Percentiles rank a stretch among this genome's conserved stretches.
These are phyloP conservation scores for Brachionus plicatilis DNA, from an alignment of 1,140 invertebrate species.

Conservation along the genomic window DNA sequence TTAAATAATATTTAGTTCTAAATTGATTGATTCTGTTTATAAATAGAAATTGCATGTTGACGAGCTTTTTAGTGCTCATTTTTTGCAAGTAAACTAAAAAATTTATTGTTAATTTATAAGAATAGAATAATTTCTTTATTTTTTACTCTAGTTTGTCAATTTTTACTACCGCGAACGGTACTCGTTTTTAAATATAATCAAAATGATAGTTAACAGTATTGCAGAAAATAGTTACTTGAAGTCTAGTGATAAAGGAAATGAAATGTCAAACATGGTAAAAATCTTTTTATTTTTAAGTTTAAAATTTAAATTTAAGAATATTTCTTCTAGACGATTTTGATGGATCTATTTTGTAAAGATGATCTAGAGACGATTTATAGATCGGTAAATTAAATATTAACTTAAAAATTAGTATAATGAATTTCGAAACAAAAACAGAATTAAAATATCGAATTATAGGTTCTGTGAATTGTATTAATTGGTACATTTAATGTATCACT, in stretches of 20 bases:
- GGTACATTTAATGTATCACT: no score
- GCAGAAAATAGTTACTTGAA: not conserved
- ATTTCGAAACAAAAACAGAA: no score
- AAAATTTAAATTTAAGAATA: not conserved
- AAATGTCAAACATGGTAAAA: not conserved
- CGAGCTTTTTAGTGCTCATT: constrained; percentile 31
- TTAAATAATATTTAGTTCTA: not conserved
- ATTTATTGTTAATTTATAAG: not conserved
- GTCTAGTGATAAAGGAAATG: not conserved
- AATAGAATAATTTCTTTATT: not conserved
- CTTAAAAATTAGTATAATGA: no score
- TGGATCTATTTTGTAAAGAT: not conserved
- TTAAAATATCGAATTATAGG: no score
- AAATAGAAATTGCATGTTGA: constrained; percentile 28
- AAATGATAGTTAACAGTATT: not conserved
- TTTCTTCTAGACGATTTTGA: not conserved
- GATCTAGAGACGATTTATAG: not conserved
- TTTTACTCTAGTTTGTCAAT: constrained; percentile 1
- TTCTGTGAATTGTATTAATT: no score
- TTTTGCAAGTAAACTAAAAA: not conserved
- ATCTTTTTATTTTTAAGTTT: not conserved
- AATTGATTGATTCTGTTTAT: not conserved
- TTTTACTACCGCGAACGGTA: constrained; percentile 32
- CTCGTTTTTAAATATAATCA: constrained; percentile 12
- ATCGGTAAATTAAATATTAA: not conserved